Base-by-base conservation (phyloP, 2,888 invertebrate species). In the Leptinotarsa peninsularis region DNA sequence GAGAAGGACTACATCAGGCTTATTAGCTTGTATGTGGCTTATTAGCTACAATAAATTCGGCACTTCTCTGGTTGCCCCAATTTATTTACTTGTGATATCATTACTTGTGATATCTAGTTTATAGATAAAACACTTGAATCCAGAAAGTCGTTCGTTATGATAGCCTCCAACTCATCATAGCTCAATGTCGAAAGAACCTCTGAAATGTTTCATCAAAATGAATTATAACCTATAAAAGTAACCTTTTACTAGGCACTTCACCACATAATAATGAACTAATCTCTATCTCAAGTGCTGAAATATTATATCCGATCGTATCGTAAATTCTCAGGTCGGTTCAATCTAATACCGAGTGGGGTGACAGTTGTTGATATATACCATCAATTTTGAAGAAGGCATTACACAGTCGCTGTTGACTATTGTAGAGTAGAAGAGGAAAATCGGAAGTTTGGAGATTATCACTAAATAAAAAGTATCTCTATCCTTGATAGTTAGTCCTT, bases 241-340 rank as follows among this genome's bases (percentile, higher is more conserved):
- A 73, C 68, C 71, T 76, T 78, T 78, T 78, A 78, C 72, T 76
- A 69, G 67, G 69, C 71, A 72, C 72, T 71, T 66, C 73, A 73
- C 49, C 74, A 75, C 73, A 75, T 76, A 73, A 76, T 78, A 76
- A 78, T 75, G 67, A 73, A 66, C 54, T 69, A 63, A 75, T 75
- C 68, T 66, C 72, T 63, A 56, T 27, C 27, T 17, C 4, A 5
- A 63, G 63, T 43, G 43, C 14, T 27, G 7, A n/a, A n/a, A 63
- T 63, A 63, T 33, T n/a, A 43, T n/a, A 7, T 17, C 43, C 13
- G 43, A 63, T 63, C n/a, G 33, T 63, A 14, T 43, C 63, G 43
- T 63, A 63, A 63, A 63, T 33, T 43, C n/a, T 43, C 18, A 43
- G 33, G n/a, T 33, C n/a, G 33, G 43, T 33, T 33, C 43, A 43